Evolutionary conservation across 2,888 invertebrate species (phyloP).

Genomic region (Deilephila elpenor): DNA sequence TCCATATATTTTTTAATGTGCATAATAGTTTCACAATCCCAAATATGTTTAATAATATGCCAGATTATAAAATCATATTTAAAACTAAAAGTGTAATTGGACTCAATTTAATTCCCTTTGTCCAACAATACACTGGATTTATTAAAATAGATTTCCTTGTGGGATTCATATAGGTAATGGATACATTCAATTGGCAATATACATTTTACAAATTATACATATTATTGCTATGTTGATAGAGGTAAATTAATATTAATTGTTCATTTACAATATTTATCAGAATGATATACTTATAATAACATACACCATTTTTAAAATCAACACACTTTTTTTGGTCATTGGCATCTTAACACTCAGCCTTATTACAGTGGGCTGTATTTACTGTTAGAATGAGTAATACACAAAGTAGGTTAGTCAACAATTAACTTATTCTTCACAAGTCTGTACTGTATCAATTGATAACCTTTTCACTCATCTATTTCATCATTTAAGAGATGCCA

Average conservation of each 20-base stretch:
- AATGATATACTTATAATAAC: background rate
- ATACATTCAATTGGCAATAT: too few species aligned
- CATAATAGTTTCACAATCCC: background rate
- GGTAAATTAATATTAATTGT: too few species aligned
- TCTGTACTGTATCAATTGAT: background rate
- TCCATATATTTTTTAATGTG: background rate
- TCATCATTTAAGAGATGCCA: background rate
- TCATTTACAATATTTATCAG: too few species aligned
- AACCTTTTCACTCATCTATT: background rate
- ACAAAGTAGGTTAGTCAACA: conserved; percentile 53
- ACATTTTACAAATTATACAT: too few species aligned
- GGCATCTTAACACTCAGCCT: background rate
- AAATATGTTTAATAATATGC: too few species aligned
- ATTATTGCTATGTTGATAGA: too few species aligned
- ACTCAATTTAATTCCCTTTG: background rate
- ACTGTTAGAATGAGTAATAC: conserved; percentile 42
- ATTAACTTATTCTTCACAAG: conserved; percentile 49
- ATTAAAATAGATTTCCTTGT: too few species aligned
- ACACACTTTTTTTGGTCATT: background rate
- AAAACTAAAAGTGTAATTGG: background rate
- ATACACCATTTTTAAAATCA: background rate
- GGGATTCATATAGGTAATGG: too few species aligned
- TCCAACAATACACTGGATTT: background rate
- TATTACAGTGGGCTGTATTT: conserved; percentile 32
- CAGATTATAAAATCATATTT: background rate